phyloP scores from a whole-genome alignment of 2,113 vertebrate genomes.

The Hucho hucho region DNA sequence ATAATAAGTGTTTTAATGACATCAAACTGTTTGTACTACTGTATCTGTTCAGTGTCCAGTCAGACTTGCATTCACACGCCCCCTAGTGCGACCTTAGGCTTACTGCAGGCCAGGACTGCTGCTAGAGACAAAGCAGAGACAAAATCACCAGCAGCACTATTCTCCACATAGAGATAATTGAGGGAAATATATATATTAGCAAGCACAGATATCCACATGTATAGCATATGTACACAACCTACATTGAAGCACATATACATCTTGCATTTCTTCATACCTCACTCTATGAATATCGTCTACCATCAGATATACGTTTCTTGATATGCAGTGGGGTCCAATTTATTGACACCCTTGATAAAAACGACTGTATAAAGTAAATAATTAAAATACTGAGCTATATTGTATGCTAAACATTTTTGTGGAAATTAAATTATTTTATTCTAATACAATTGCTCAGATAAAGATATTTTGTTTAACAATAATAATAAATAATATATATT shows the following conservation, averaged over 20 bases:
- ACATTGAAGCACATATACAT: background rate
- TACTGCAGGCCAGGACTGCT: background rate
- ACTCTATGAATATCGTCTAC: background rate
- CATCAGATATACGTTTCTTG: background rate
- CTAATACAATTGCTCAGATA: no score
- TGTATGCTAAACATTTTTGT: no score
- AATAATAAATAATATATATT: no score
- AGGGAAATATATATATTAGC: background rate
- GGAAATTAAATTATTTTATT: no score
- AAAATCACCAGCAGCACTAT: background rate
- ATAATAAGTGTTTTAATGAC: background rate
- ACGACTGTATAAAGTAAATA: no score
- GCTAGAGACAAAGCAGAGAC: background rate
- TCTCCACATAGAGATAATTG: background rate
- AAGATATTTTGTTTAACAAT: no score
- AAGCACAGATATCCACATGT: background rate
- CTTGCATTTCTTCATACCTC: background rate
- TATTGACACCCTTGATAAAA: no score
- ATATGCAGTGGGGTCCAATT: background rate
- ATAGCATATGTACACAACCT: background rate
- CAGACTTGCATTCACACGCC: constrained; percentile 5
- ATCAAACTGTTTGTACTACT: no score
- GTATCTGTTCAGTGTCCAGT: background rate
- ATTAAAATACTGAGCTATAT: no score
- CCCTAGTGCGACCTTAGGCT: constrained; percentile 3